phyloP scores from a whole-genome alignment of 2,797 vertebrate genomes.

The Margarornis squamiger region DNA sequence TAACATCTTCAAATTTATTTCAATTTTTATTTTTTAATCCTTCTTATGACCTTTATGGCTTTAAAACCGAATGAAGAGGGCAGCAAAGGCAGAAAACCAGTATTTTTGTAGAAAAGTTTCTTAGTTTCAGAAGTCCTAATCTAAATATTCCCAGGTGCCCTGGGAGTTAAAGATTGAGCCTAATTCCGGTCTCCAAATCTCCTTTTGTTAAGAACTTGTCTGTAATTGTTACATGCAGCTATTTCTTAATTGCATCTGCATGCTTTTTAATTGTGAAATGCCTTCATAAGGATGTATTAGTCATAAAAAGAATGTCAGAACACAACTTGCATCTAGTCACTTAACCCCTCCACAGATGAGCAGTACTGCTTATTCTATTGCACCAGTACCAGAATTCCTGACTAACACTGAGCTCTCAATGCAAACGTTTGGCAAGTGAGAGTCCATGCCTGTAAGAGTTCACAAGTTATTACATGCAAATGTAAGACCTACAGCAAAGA shows the following conservation, averaged over 20 bases:
- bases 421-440: neutral
- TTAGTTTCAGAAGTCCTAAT: neutral
- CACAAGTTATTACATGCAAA: neutral
- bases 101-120: neutral
- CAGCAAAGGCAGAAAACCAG: neutral
- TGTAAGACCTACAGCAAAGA: neutral
- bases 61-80: neutral
- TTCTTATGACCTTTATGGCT: neutral
- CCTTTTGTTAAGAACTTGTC: neutral
- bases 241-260: neutral
- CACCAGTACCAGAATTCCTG: neutral
- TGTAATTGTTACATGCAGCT: neutral
- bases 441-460: neutral
- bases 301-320: neutral
- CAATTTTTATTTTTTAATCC: neutral
- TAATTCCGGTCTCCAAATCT: neutral
- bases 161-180: neutral
- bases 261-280: slow-evolving; percentile 3
- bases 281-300: neutral
- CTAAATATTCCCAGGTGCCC: neutral
- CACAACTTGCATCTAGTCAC: neutral
- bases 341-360: neutral
- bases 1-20: neutral
- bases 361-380: neutral
- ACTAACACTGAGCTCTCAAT: rapidly evolving